Evolutionary conservation across 1,140 invertebrate genomes (phyloP).

Genomic region (Harlomillsia oculata): DNA sequence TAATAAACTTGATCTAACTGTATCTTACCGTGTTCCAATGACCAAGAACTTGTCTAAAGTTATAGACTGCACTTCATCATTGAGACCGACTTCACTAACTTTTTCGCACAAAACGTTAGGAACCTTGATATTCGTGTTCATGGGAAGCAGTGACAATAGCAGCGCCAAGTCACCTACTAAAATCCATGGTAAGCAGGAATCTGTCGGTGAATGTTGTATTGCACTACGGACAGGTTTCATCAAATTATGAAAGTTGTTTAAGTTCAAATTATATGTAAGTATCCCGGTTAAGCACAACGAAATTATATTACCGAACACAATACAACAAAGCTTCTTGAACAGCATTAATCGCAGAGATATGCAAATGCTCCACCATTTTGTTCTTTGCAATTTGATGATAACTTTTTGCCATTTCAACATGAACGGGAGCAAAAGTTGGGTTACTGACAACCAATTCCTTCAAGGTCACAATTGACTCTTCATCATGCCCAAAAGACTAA

Average conservation of each 20-base stretch:
- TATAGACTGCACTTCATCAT: too few relatives aligned
- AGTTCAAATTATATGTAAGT: too few relatives aligned
- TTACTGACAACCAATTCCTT: background rate
- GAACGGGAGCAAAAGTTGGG: constrained; percentile 3
- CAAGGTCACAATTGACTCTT: constrained; percentile 13
- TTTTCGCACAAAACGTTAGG: background rate
- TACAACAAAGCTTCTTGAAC: constrained; percentile 6
- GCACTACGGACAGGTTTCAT: background rate
- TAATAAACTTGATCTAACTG: too few relatives aligned
- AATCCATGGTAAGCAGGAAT: background rate
- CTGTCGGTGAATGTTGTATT: background rate
- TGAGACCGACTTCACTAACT: background rate
- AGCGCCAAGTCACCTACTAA: constrained; percentile 8
- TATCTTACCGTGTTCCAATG: too few relatives aligned
- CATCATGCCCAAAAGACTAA: constrained; percentile 9
- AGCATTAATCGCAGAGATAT: constrained; percentile 4
- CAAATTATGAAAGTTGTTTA: too few relatives aligned
- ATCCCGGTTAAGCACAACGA: too few relatives aligned
- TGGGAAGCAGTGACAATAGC: background rate
- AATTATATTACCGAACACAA: constrained; percentile 9
- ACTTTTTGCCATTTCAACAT: constrained; percentile 16
- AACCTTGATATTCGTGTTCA: background rate
- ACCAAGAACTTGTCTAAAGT: too few relatives aligned
- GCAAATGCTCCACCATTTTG: constrained; percentile 13
- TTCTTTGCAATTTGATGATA: constrained; percentile 10